These are phyloP conservation scores for Pyxicephalus adspersus DNA, from an alignment of 2,113 vertebrate species.

Conservation along the genomic window DNA sequence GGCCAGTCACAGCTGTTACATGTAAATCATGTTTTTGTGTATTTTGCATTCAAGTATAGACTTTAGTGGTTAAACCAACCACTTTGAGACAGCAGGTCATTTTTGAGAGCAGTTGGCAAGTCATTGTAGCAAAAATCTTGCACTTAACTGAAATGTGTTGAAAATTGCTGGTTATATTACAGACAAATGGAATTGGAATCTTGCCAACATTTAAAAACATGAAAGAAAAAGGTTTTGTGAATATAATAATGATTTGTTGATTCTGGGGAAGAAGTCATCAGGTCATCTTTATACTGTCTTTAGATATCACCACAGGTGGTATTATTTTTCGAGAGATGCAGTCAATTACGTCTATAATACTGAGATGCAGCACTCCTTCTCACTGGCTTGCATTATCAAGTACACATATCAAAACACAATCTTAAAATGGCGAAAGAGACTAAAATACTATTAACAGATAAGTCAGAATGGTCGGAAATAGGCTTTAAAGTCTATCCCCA, in stretches of 20 bases:
- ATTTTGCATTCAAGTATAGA: slow-evolving; percentile 37
- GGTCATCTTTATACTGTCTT: slow-evolving; percentile 65
- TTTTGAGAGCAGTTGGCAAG: slow-evolving; percentile 60
- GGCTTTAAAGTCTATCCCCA: too few relatives aligned
- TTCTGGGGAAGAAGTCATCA: slow-evolving; percentile 59
- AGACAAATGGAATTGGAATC: slow-evolving; percentile 64
- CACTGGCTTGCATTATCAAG: slow-evolving; percentile 61
- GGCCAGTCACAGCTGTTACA: slow-evolving; percentile 19
- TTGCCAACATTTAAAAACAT: slow-evolving; percentile 58
- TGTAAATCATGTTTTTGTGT: slow-evolving; percentile 38
- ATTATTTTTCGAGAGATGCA: slow-evolving; percentile 53
- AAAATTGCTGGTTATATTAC: slow-evolving; percentile 71
- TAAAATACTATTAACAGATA: not conserved
- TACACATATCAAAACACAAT: slow-evolving; percentile 10
- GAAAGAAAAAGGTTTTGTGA: slow-evolving; percentile 50
- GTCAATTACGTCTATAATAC: slow-evolving; percentile 61
- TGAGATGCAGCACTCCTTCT: slow-evolving; percentile 67
- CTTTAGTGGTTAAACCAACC: slow-evolving; percentile 37
- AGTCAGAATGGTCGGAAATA: not conserved
- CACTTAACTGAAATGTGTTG: slow-evolving; percentile 70
- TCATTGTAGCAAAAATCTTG: slow-evolving; percentile 69
- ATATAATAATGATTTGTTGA: slow-evolving; percentile 60
- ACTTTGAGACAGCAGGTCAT: slow-evolving; percentile 48
- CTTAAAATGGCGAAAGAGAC: not conserved
- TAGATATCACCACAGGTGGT: slow-evolving; percentile 62